Evolutionary conservation across 2,113 vertebrate species (phyloP), one percentile per base, ranked within the genome.

Genomic region (Tylochromis polylepis): DNA sequence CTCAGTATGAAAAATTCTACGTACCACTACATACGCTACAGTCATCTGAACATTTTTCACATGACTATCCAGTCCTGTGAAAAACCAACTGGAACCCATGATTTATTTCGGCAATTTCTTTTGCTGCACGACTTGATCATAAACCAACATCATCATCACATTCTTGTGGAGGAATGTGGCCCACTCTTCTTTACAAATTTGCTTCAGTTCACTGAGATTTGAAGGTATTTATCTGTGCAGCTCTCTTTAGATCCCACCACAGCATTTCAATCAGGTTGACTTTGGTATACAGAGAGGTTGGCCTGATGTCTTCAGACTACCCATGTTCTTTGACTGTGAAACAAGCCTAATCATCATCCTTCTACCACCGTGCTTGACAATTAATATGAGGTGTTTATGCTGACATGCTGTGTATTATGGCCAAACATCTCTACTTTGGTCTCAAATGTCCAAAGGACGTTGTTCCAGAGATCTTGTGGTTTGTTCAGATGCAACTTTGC

Each of bases 261-360:
- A 65, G n/a, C 11, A 65, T 12, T 65, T 65, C 11, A 65, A 22
- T 65, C 60, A 65, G 31, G 60, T 36, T 36, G 60, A 65, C 31
- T 65, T 65, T 65, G 31, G 10, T 18, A 62, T 62, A 62, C 31
- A 62, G 59, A 36, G 3, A 36, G 59, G 31, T 65, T 65, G 31
- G 27, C 56, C 27, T 29, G 27, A 59, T 31, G 57, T 16, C 27
- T 31, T 7, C 57, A 59, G 27, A 29, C 57, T 59, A 9, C 27
- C 14, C 57, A 5, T 12, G 57, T 59, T 29, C 0, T 59, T 24
- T 59, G 56, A 34, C 29, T 60, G 58, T 34, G 58, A 60, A 60
- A 60, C 8, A 0, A 0, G 58, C 29, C 58, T 60, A 31, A 31
- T 60, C 31, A 62, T 62, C 9, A 4, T 20, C 60, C 60, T n/a